Percentiles rank a stretch among this genome's conserved stretches.
Conservation (phyloP, 2,797 vertebrate genomes). For the Pseudopleuronectes americanus region DNA sequence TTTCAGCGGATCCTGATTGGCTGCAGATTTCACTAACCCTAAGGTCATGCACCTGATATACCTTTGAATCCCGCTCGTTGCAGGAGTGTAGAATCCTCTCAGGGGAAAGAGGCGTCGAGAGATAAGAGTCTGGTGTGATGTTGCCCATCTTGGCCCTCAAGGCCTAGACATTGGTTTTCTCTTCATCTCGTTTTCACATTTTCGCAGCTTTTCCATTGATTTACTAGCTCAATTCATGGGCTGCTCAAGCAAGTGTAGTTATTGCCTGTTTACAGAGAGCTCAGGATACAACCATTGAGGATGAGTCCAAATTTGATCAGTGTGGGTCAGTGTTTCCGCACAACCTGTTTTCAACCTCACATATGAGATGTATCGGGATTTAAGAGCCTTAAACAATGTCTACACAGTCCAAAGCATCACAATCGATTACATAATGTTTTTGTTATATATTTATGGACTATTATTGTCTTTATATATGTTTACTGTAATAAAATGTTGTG, state of each 20-base stretch:
- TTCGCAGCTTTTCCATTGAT: constrained; percentile 69
- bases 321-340: constrained; percentile 14
- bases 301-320: constrained; percentile 42
- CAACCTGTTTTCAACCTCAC: constrained; percentile 5
- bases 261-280: constrained; percentile 39
- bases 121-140: constrained; percentile 83
- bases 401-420: not conserved
- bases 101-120: constrained; percentile 73
- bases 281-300: constrained; percentile 22
- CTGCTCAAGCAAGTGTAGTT: constrained; percentile 39
- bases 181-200: constrained; percentile 70
- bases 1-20: constrained; percentile 63
- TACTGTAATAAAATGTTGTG: no score
- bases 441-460: no score
- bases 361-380: constrained; percentile 28
- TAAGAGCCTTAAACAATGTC: constrained; percentile 19
- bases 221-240: constrained; percentile 48
- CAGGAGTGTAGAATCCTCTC: constrained; percentile 80
- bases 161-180: constrained; percentile 75
- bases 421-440: no score
- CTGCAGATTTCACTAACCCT: constrained; percentile 77
- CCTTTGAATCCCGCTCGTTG: constrained; percentile 81
- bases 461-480: no score
- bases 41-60: constrained; percentile 84
- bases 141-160: constrained; percentile 77